These are phyloP conservation scores for Anoplius nigerrimus DNA, from an alignment of 2,888 invertebrate species.

Conservation along the genomic window DNA sequence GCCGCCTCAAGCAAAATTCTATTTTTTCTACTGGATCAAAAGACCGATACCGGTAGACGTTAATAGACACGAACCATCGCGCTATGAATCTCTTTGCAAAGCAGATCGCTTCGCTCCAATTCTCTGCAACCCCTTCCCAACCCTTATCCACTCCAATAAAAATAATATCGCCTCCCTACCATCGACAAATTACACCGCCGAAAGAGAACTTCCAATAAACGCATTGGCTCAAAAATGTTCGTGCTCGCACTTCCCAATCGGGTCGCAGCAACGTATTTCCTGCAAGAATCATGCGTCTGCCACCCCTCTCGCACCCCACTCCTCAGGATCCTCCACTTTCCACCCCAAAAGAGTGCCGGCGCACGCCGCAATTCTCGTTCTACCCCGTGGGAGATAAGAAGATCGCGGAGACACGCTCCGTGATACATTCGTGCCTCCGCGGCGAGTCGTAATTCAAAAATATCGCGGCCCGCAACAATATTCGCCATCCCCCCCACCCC, in stretches of 20 bases:
- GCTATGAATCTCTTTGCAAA: too few species aligned
- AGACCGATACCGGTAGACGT: too few species aligned
- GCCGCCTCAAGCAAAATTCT: too few species aligned
- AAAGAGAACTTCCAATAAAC: too few species aligned
- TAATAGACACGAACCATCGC: too few species aligned
- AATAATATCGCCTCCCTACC: too few species aligned
- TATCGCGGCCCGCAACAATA: constrained; percentile 37
- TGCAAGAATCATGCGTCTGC: background rate
- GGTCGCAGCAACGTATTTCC: constrained; percentile 23
- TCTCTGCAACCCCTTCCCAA: too few species aligned
- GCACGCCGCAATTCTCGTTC: constrained; percentile 15
- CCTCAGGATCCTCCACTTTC: background rate
- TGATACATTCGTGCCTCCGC: constrained; percentile 31
- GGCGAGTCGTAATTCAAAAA: constrained; percentile 52
- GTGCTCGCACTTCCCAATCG: constrained; percentile 26
- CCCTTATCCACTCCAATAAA: too few species aligned
- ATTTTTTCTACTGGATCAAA: too few species aligned
- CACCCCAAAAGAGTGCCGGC: background rate
- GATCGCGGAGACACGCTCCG: constrained; percentile 36
- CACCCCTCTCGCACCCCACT: background rate
- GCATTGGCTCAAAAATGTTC: too few species aligned
- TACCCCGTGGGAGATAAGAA: constrained; percentile 36
- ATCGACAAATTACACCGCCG: too few species aligned
- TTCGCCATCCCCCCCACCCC: constrained; percentile 8
- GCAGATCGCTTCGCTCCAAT: too few species aligned